Evolutionary conservation across 2,797 vertebrate genomes (phyloP).

Genomic region (Rhynchotus rufescens): DNA sequence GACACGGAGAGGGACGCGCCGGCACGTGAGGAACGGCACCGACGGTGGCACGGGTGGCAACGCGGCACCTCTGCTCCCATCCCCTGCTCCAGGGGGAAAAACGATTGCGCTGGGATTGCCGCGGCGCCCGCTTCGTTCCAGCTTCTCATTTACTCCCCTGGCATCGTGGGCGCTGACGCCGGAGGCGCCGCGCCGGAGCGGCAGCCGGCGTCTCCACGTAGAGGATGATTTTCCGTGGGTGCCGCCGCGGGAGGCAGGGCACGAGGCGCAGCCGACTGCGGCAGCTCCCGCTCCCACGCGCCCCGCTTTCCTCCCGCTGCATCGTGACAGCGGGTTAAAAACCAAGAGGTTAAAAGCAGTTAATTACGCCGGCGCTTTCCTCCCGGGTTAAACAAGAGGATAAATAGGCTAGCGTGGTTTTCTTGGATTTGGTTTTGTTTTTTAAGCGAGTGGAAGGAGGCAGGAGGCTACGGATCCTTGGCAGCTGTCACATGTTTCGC

Average conservation of each 20-base stretch:
- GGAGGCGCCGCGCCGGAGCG: background rate
- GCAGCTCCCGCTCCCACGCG: background rate
- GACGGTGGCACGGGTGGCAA: rapidly evolving
- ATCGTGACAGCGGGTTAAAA: background rate
- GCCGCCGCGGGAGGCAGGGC: background rate
- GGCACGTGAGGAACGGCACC: background rate
- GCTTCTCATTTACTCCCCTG: rapidly evolving
- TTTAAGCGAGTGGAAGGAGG: slow-evolving; percentile 44
- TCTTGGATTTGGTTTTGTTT: slow-evolving; percentile 53
- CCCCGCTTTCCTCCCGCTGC: background rate
- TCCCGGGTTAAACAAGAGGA: slow-evolving; percentile 63
- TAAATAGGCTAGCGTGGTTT: slow-evolving; percentile 67
- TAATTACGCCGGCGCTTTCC: slow-evolving; percentile 68
- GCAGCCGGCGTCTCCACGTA: too few species aligned
- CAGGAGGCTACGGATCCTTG: slow-evolving; percentile 55
- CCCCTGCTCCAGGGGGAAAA: background rate
- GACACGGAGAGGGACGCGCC: background rate
- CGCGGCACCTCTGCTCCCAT: background rate
- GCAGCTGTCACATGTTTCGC: slow-evolving; percentile 66
- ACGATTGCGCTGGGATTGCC: background rate
- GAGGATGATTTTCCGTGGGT: background rate
- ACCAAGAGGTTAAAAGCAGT: slow-evolving; percentile 52
- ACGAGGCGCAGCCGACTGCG: background rate
- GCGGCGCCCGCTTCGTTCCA: rapidly evolving
- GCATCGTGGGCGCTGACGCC: rapidly evolving